These are phyloP conservation scores for Dasyornis broadbenti DNA, from an alignment of 2,113 vertebrate genomes.

Conservation along the genomic window DNA sequence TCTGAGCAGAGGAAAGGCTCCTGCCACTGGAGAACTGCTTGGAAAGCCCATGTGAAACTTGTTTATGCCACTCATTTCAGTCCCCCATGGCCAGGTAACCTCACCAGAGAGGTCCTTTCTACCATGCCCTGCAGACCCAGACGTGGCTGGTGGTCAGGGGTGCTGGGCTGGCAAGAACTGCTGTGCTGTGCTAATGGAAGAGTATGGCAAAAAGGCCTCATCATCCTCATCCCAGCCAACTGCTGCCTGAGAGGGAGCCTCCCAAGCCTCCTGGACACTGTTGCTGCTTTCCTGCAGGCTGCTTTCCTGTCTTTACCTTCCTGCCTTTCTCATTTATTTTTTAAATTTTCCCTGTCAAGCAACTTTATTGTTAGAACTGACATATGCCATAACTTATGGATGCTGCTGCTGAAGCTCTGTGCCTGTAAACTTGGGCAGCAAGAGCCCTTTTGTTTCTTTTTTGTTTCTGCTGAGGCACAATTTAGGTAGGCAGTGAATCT, in stretches of 20 bases:
- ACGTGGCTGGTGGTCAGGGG: rapidly evolving
- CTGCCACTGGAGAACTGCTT: not conserved
- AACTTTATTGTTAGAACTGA: not conserved
- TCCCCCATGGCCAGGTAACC: not conserved
- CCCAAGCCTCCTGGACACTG: not conserved
- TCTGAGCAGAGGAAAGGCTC: not conserved
- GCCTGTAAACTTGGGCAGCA: not conserved
- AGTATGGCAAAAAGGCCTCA: not conserved
- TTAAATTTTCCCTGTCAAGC: not conserved
- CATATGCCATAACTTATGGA: rapidly evolving
- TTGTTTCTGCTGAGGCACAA: not conserved
- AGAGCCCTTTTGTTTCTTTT: not conserved
- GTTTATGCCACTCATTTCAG: not conserved
- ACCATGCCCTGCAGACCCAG: not conserved
- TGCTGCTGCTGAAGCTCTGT: not conserved
- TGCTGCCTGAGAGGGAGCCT: not conserved
- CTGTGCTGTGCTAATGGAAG: not conserved
- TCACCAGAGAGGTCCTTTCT: not conserved
- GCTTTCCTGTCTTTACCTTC: not conserved
- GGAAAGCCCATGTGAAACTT: not conserved
- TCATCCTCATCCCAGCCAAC: not conserved
- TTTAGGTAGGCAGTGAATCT: not conserved
- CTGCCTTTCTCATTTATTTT: not conserved
- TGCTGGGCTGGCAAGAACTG: not conserved
- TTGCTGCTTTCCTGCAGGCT: not conserved